Evolutionary conservation across 1,140 invertebrate species (phyloP), one percentile per base, ranked within the genome.

Genomic region (Hetaerina americana): DNA sequence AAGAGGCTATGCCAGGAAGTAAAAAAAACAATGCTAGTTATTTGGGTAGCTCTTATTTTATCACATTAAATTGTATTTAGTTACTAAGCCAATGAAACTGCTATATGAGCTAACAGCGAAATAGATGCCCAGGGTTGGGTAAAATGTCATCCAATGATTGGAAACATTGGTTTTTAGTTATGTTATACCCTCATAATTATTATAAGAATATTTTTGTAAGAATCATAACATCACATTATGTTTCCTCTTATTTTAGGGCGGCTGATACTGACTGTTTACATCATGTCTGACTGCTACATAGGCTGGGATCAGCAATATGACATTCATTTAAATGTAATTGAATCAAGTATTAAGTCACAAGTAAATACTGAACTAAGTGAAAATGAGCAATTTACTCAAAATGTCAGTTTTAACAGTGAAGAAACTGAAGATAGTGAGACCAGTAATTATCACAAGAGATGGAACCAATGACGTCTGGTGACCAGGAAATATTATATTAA

Each of bases 251-350:
- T 82, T 84, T 73, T 80, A 88, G 93, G 94, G 27, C 85, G 86
- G 12, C 82, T 88, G 18, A 88, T 90, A 68, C 87, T 95, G 74
- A 92, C 90, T 0, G 76, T 98, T 18, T 98, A 94, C 78, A 78
- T 99, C 12, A 88, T 98, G 83, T 97, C 94, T 70, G 96, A 99
- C 82, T 92, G 90, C 70, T 97, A 98, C 78, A 83, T 99, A 27
- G 96, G 95, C 25, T 83, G 98, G 10, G 97, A 99, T 83, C 96
- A 99, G 78, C 94, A 99, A 78, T 98, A 95, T 77, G 83, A 89
- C 74, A 78, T 92, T 66, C 81, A 85, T 70, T 78, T 91, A 72
- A 87, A 90, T 76, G 80, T 91, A n/a, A 66, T 74, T 66, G 71
- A 70, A 28, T 26, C 40, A 57, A 57, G 2, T 10, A n/a, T n/a